Evolutionary conservation across 2,113 vertebrate genomes (phyloP).

Genomic region (Gymnogyps californianus): DNA sequence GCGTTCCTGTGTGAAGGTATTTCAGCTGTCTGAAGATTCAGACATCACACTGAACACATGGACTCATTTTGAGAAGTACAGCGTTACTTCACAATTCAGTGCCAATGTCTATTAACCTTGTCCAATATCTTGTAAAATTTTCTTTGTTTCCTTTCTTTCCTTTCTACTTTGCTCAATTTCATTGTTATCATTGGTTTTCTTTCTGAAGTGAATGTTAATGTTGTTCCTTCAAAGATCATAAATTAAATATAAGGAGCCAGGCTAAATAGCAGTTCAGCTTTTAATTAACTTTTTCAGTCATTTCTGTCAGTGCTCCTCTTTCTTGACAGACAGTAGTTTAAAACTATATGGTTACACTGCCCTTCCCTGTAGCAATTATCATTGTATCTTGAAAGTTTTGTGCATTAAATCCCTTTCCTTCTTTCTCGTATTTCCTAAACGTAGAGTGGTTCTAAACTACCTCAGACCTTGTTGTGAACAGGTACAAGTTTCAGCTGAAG

Average conservation of each 20-base stretch:
- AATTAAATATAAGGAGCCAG: background rate
- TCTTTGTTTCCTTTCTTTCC: background rate
- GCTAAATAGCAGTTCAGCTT: background rate
- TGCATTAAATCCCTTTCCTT: background rate
- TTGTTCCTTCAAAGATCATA: background rate
- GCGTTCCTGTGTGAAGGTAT: background rate
- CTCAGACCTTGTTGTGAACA: conserved; percentile 28
- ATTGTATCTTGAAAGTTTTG: background rate
- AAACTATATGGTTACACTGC: background rate
- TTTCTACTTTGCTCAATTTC: background rate
- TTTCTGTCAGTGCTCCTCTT: background rate
- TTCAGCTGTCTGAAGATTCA: background rate
- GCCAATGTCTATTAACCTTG: background rate
- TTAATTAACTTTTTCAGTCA: background rate
- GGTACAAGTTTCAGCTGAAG: background rate
- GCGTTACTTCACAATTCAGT: background rate
- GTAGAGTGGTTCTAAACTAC: conserved; percentile 16
- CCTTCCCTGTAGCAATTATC: background rate
- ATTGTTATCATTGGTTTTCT: background rate
- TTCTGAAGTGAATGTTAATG: background rate
- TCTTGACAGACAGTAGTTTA: background rate
- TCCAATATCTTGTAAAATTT: background rate
- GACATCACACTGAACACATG: background rate
- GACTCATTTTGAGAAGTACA: background rate
- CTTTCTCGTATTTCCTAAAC: background rate